Percentiles rank a stretch among this genome's conserved stretches.
These are phyloP conservation scores for Drosophila virilis DNA, from an alignment of 1,140 invertebrate species.

Conservation along the genomic window DNA sequence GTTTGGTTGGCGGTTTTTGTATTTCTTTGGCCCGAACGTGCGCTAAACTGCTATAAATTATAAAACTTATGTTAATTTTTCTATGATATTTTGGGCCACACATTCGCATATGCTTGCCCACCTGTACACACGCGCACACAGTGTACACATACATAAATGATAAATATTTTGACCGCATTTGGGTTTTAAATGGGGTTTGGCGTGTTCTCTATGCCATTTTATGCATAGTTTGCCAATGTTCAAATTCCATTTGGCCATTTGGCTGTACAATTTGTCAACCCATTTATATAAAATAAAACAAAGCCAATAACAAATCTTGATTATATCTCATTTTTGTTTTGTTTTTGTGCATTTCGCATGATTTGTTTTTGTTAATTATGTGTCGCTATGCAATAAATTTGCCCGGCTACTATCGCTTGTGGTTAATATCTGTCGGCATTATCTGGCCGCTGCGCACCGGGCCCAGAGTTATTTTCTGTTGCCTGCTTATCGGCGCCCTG, in stretches of 20 bases:
- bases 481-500: constrained; percentile 62
- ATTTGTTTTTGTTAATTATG: constrained; percentile 69
- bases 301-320: constrained; percentile 54
- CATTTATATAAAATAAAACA: constrained; percentile 58
- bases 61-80: constrained; percentile 65
- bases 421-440: constrained; percentile 66
- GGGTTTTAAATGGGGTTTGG: constrained; percentile 77
- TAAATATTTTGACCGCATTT: constrained; percentile 79
- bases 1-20: constrained; percentile 45
- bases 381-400: constrained; percentile 67
- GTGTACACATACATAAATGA: constrained; percentile 50
- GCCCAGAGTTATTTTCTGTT: constrained; percentile 53
- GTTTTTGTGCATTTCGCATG: constrained; percentile 36
- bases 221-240: constrained; percentile 39
- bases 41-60: constrained; percentile 68
- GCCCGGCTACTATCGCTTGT: constrained; percentile 26
- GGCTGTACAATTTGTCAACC: constrained; percentile 68
- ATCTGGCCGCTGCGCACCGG: constrained; percentile 19
- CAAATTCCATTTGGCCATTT: constrained; percentile 30
- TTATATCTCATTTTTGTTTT: constrained; percentile 41
- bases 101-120: constrained; percentile 48
- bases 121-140: constrained; percentile 28
- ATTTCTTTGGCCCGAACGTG: constrained; percentile 49
- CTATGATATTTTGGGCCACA: constrained; percentile 52
- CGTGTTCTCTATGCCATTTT: constrained; percentile 23